phyloP scores from a whole-genome alignment of 1,140 invertebrate genomes.

The Panulirus ornatus region DNA sequence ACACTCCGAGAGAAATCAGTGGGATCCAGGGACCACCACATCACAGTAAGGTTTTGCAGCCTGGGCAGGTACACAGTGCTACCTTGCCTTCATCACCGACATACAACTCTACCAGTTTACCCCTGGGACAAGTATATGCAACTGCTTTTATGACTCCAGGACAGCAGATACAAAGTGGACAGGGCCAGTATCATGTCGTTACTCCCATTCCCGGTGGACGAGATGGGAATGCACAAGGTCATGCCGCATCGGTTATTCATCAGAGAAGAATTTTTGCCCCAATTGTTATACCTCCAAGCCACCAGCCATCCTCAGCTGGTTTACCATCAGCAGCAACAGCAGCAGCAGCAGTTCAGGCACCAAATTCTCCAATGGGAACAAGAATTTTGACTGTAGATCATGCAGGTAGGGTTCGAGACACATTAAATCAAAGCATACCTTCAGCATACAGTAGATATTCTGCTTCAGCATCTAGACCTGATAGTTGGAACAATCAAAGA shows the following conservation, averaged over 20 bases:
- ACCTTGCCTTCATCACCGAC: not conserved
- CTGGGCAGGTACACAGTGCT: not conserved
- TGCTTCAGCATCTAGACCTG: not conserved
- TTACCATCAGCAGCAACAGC: not conserved
- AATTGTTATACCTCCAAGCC: not conserved
- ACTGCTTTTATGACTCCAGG: not conserved
- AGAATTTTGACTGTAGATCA: slow-evolving; percentile 9
- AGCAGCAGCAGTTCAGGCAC: not conserved
- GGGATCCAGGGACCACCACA: not conserved
- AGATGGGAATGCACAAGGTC: not conserved
- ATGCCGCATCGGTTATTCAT: not conserved
- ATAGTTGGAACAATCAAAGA: not conserved
- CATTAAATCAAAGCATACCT: not conserved
- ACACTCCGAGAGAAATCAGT: not conserved
- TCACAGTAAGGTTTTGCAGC: not conserved
- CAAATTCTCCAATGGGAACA: not conserved
- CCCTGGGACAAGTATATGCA: not conserved
- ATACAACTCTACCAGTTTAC: not conserved
- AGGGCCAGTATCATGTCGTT: not conserved
- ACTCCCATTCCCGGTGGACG: not conserved
- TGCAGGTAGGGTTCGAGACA: slow-evolving; percentile 7
- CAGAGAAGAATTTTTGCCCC: not conserved
- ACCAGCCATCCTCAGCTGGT: not conserved
- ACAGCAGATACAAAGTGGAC: not conserved
- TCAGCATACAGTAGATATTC: not conserved